These are phyloP conservation scores for Meghimatium bilineatum DNA, from an alignment of 2,888 invertebrate species.

Conservation along the genomic window DNA sequence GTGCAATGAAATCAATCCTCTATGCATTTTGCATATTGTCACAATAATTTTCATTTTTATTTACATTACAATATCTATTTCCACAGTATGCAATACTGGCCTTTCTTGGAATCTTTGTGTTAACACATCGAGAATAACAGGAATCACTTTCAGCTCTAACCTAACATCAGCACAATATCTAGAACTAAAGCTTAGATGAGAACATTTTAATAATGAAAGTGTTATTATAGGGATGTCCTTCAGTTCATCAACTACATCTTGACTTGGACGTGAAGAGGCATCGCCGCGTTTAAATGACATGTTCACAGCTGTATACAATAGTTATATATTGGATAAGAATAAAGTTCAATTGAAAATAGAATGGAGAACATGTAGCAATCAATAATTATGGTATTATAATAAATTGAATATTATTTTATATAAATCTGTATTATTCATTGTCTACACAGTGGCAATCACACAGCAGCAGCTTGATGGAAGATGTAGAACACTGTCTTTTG, in stretches of 20 bases:
- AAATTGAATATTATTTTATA: no score
- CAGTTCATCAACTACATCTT: neutral
- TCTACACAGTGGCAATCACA: no score
- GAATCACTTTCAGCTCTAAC: neutral
- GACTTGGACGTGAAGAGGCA: neutral
- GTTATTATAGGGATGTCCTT: neutral
- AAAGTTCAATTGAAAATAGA: no score
- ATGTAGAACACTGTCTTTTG: no score
- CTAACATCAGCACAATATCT: neutral
- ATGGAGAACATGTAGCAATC: no score
- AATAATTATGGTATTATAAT: no score
- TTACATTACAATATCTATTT: conserved; percentile 69
- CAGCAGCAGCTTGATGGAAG: no score
- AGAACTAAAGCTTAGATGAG: neutral
- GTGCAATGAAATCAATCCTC: no score
- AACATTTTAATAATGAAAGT: neutral
- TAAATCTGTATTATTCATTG: no score
- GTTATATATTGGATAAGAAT: no score
- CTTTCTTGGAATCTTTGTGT: conserved; percentile 91
- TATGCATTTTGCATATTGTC: no score
- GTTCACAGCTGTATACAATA: neutral
- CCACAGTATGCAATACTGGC: conserved; percentile 91
- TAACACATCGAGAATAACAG: conserved; percentile 88
- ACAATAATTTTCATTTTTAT: neutral
- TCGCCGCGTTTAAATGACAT: neutral